Conservation (phyloP, 2,113 vertebrate genomes). For the Scopus umbretta region DNA sequence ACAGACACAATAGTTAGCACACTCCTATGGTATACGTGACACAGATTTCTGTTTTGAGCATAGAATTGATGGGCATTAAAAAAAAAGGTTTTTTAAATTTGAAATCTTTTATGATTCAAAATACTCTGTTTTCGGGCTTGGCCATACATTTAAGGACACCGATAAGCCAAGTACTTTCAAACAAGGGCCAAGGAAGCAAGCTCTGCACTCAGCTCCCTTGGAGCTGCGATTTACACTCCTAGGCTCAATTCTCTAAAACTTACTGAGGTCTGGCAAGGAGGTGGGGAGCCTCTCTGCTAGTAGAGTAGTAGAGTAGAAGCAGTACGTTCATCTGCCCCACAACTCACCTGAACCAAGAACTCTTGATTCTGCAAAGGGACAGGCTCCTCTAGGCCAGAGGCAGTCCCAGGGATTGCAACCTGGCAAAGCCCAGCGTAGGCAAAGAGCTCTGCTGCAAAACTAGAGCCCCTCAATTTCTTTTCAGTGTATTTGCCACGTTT, state of each 20-base stretch:
- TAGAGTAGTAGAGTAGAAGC: background rate
- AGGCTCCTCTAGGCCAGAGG: background rate
- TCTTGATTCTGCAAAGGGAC: background rate
- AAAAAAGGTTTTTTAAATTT: background rate
- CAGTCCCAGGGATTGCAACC: background rate
- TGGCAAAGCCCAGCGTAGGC: background rate
- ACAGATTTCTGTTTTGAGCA: background rate
- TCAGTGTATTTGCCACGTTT: background rate
- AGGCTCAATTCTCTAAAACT: background rate
- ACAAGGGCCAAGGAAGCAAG: background rate
- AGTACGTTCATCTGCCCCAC: background rate
- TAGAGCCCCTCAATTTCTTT: background rate
- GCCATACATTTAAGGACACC: background rate
- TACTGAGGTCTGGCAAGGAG: background rate
- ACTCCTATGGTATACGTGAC: background rate
- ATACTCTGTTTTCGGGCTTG: background rate
- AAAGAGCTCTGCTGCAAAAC: background rate
- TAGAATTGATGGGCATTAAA: background rate
- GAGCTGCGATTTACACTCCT: background rate
- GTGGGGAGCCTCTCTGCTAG: background rate
- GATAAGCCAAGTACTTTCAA: background rate
- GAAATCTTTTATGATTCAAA: background rate
- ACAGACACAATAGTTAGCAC: slow-evolving; percentile 62
- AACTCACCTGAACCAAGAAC: background rate
- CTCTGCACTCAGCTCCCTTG: background rate